Base-by-base conservation (phyloP, 2,888 invertebrate genomes). In the Carterocephalus palaemon region DNA sequence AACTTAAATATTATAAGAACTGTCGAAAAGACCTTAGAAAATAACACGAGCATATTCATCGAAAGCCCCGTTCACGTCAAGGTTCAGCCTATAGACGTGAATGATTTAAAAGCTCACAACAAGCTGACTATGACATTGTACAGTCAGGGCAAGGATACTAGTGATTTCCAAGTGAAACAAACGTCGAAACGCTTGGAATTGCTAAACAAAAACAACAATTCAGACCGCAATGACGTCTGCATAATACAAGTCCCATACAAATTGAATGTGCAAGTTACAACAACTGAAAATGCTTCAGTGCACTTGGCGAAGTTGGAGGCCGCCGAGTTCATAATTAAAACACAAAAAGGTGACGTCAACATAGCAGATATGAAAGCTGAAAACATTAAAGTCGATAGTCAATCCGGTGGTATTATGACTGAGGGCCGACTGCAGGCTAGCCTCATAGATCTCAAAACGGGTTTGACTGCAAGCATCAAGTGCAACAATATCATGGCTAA, bases 1-100 rank as follows among this genome's bases (percentile, higher is more conserved):
- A 84, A 79, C 31, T 67, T 88, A 52, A 83, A 81, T 56, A 60
- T 81, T 7, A 75, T 87, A 20, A 75, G 86, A 54, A 85, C 86
- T 2, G 83, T 88, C 4, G 88, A 87, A 60, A 87, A 86, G 65
- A 77, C 76, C 17, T 80, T 88, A 51, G 84, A 86, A 38, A 75
- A 72, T 38, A 83, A 79, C 48, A 82, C 87, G 8, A 79, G 74
- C 52, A 85, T 88, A 43, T 86, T 84, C 46, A 79, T 88, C 9
- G 88, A 88, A 47, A 88, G 87, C 47, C 88, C 88, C 16, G 87
- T 88, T 57, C 86, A 87, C 56, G 86, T 88, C 29, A 85, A 79
- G 54, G 73, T 88, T 31, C 72, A 77, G 49, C 87, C 88, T 2
- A 84, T 88, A 48, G 86, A 88, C 49, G 78, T 83, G 0, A 78